phyloP scores from a whole-genome alignment of 2,888 invertebrate genomes.

The Drosophila merina region DNA sequence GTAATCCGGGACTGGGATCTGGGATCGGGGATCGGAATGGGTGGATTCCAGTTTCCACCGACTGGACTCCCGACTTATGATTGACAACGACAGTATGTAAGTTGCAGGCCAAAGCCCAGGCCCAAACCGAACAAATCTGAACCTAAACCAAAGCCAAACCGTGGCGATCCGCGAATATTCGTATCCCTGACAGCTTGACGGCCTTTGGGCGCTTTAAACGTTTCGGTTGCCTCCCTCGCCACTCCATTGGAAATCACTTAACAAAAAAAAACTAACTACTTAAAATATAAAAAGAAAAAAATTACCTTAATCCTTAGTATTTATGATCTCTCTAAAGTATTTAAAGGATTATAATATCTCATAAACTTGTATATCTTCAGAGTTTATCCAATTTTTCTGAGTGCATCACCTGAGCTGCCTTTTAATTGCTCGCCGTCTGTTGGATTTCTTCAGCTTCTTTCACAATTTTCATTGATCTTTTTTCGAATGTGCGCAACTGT shows the following conservation, averaged over 20 bases:
- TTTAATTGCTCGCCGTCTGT: constrained; percentile 74
- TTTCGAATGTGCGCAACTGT: constrained; percentile 76
- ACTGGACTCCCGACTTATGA: constrained; percentile 62
- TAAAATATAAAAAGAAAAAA: too few species aligned
- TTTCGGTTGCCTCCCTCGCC: constrained; percentile 54
- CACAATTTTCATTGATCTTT: constrained; percentile 81
- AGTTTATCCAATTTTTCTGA: background rate
- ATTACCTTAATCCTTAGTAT: too few species aligned
- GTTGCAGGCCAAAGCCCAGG: constrained; percentile 8
- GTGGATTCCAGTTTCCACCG: constrained; percentile 3
- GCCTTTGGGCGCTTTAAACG: constrained; percentile 78
- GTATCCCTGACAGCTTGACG: constrained; percentile 71
- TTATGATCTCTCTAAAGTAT: too few species aligned
- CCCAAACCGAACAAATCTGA: constrained; percentile 25
- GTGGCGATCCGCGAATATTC: constrained; percentile 3
- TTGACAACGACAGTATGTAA: constrained; percentile 78
- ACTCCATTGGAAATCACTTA: constrained; percentile 1
- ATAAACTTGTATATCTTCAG: too few species aligned
- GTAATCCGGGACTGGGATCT: background rate
- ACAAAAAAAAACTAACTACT: background rate
- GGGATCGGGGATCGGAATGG: background rate
- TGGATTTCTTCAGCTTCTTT: constrained; percentile 73
- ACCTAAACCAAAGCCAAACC: constrained; percentile 29
- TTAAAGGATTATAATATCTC: background rate
- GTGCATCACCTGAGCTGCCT: constrained; percentile 44